phyloP scores from a whole-genome alignment of 2,888 invertebrate species.

The Tenthredo amoena region DNA sequence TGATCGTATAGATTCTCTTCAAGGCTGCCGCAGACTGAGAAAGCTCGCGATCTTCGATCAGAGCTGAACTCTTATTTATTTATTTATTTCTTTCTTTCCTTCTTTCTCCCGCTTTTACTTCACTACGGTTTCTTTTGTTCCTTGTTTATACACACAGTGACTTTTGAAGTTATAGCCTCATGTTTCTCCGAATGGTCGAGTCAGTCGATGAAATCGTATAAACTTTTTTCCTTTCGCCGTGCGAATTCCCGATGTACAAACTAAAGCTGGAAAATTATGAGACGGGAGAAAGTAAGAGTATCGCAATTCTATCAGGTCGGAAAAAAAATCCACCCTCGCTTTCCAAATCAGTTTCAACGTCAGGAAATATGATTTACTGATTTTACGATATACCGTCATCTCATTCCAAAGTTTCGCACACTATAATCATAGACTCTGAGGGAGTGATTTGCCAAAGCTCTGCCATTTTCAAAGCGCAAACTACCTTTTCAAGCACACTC shows the following conservation, averaged over 20 bases:
- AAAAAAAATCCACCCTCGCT: neutral
- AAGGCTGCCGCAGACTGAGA: neutral
- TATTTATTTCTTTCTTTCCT: conserved; percentile 15
- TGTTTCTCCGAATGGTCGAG: neutral
- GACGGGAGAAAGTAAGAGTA: neutral
- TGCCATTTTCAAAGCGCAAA: neutral
- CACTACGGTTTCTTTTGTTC: neutral
- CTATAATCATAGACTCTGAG: neutral
- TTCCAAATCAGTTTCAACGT: neutral
- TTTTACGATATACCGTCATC: neutral
- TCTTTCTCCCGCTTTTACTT: neutral
- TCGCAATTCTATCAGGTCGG: neutral
- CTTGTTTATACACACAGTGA: neutral
- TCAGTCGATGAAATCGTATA: neutral
- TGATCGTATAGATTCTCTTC: conserved; percentile 27
- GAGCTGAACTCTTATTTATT: conserved; percentile 33
- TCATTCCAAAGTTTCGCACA: neutral
- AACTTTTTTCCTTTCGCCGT: neutral
- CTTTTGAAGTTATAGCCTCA: neutral
- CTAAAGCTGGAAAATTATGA: neutral
- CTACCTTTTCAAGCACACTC: conserved; percentile 18
- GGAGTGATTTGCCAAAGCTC: conserved; percentile 1
- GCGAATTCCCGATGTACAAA: neutral
- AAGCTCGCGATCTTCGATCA: conserved; percentile 16
- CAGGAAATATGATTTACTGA: neutral